A percentile compares a stretch with the other conserved stretches of the same genome.
These are phyloP conservation scores for Entomyzon cyanotis DNA, from an alignment of 2,113 vertebrate genomes.

Conservation along the genomic window DNA sequence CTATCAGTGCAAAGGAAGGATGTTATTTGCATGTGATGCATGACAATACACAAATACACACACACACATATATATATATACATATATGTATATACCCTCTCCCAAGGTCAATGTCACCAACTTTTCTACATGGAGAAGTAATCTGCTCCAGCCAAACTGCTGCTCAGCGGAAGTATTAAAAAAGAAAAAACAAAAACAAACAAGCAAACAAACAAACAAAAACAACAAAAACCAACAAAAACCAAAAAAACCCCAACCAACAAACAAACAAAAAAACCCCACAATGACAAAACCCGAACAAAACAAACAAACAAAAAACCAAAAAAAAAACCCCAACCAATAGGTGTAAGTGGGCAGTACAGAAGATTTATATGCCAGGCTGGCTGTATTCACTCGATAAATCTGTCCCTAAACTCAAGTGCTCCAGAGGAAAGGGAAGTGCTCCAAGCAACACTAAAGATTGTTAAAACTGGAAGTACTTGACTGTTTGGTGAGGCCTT, in stretches of 20 bases:
- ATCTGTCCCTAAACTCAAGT: background rate
- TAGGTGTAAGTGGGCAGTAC: fast-evolving
- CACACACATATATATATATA: too few relatives aligned
- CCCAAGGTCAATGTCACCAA: background rate
- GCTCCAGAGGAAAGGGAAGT: background rate
- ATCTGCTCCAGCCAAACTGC: background rate
- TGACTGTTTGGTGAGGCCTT: background rate
- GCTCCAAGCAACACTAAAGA: background rate
- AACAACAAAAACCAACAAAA: fast-evolving
- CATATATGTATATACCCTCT: background rate
- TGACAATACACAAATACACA: background rate
- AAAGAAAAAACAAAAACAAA: background rate
- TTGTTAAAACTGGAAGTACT: background rate
- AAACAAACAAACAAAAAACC: too few relatives aligned
- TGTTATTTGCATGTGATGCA: background rate
- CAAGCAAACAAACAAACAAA: too few relatives aligned
- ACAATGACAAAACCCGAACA: too few relatives aligned
- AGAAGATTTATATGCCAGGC: background rate
- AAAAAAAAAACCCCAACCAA: background rate
- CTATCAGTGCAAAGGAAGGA: background rate
- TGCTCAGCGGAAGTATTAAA: background rate
- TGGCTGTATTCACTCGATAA: background rate
- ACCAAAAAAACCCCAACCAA: too few relatives aligned
- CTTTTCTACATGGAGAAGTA: background rate
- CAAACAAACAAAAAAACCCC: background rate